Base-by-base conservation (phyloP, 2,888 invertebrate species). In the Palloptera scutellata region DNA sequence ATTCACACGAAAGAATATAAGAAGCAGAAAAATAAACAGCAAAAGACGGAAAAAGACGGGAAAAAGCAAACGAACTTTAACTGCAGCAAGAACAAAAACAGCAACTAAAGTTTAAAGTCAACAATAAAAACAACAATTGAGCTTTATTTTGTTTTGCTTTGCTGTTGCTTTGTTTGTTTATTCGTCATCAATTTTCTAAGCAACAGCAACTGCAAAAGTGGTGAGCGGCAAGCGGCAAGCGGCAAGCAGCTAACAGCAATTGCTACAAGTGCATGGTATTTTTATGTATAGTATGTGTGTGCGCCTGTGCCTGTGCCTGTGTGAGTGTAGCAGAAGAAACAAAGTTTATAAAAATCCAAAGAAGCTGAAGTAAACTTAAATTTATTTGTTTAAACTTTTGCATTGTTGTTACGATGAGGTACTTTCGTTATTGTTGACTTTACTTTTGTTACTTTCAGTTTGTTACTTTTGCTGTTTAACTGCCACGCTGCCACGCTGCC, bases 351-450 rank as follows among this genome's bases (percentile, higher is more conserved):
- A 48, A 15, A n/a, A 48, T 48, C n/a, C 13, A 48, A 48, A 6
- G 48, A 48, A 48, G n/a, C 15, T 15, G 48, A 48, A 48, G 48
- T n/a, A 48, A 48, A 48, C 48, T 48, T 48, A 1, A 48, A 48
- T 48, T 48, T 48, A 48, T 48, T 48, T 48, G 48, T 48, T 48
- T 48, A 48, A 48, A 48, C 8, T 48, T 48, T 48, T 4, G 48
- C 11, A 15, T 15, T n/a, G 48, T 48, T 48, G 10, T 48, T 48
- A 15, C 48, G 13, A 8, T 48, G 42, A 30, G 52, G 19, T 52
- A 53, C 42, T 61, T 52, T 41, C 15, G 52, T 61, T 61, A 15
- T 61, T 61, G 15, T 61, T 61, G 51, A 12, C 53, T 51, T 51
- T 51, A 15, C 42, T 41, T 30, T 61, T 61, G 41, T 6, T 52